These are phyloP conservation scores for Pomacea maculata DNA, from an alignment of 1,140 invertebrate species.

Conservation along the genomic window DNA sequence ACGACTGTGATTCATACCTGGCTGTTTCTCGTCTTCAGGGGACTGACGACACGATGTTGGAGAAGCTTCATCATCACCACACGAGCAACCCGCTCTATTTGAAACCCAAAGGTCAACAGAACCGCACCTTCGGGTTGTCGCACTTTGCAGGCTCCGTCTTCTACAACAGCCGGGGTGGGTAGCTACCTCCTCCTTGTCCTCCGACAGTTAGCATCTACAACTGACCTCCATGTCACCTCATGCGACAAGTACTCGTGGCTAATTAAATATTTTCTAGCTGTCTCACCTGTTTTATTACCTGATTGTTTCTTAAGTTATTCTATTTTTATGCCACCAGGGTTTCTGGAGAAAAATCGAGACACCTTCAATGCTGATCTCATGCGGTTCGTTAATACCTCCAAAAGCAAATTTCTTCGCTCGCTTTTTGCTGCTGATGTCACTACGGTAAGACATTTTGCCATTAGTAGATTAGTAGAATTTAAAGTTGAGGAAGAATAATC, in stretches of 20 bases:
- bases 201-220: too few species aligned
- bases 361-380: constrained; percentile 96
- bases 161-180: constrained; percentile 88
- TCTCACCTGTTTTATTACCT: too few species aligned
- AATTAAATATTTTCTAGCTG: background rate
- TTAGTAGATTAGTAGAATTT: too few species aligned
- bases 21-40: constrained; percentile 69
- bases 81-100: constrained; percentile 91
- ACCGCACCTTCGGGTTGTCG: constrained; percentile 89
- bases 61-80: constrained; percentile 96
- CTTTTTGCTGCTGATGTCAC: constrained; percentile 87
- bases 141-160: constrained; percentile 99
- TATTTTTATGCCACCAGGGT: constrained; percentile 70
- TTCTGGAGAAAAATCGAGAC: constrained; percentile 97
- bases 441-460: constrained; percentile 74
- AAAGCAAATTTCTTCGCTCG: constrained; percentile 90
- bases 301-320: too few species aligned
- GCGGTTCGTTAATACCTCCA: constrained; percentile 90
- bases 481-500: too few species aligned
- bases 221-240: background rate
- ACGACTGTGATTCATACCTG: too few species aligned
- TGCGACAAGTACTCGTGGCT: constrained; percentile 19
- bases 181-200: too few species aligned
- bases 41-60: constrained; percentile 95
- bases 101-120: constrained; percentile 97